Percentiles rank a stretch among this genome's conserved stretches.
Evolutionary conservation across 2,888 invertebrate genomes (phyloP).

Genomic region (Hemithea aestivaria): DNA sequence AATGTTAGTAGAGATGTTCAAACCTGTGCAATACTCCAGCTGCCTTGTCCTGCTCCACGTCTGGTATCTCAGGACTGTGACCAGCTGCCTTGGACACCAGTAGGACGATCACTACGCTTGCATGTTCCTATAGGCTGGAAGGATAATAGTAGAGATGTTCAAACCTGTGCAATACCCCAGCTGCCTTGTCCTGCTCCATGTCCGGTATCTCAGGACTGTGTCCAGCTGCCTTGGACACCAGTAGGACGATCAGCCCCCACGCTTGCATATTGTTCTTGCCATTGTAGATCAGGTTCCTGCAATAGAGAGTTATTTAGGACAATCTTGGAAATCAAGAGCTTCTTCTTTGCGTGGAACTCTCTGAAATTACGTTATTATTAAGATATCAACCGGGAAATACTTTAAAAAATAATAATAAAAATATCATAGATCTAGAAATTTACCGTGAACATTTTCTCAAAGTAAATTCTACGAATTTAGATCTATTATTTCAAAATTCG

Average conservation of each 20-base stretch:
- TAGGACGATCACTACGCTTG: slow-evolving; percentile 95
- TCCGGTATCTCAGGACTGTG: slow-evolving; percentile 88
- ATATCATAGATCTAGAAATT: no score
- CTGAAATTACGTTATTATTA: slow-evolving; percentile 6
- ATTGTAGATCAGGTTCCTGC: slow-evolving; percentile 92
- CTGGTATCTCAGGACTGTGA: no score
- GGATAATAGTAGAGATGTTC: no score
- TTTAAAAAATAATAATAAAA: no score
- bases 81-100: slow-evolving; percentile 95
- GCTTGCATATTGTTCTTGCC: slow-evolving; percentile 96
- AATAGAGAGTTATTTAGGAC: slow-evolving; percentile 4
- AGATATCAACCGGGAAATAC: no score
- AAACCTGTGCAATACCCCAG: slow-evolving; percentile 89
- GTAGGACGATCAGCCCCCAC: slow-evolving; percentile 93
- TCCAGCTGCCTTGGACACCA: slow-evolving; percentile 95
- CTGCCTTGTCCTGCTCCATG: slow-evolving; percentile 91
- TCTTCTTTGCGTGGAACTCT: no score
- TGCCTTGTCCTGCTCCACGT: no score
- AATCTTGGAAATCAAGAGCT: no score
- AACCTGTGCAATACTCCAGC: slow-evolving; percentile 90
- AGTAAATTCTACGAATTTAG: no score
- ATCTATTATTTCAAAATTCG: no score
- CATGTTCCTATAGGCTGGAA: slow-evolving; percentile 95
- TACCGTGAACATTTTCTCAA: no score
- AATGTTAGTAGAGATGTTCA: no score